Percentiles rank a stretch among this genome's conserved stretches.
Evolutionary conservation across 2,113 vertebrate species (phyloP).

Genomic region (Oxyura jamaicensis): DNA sequence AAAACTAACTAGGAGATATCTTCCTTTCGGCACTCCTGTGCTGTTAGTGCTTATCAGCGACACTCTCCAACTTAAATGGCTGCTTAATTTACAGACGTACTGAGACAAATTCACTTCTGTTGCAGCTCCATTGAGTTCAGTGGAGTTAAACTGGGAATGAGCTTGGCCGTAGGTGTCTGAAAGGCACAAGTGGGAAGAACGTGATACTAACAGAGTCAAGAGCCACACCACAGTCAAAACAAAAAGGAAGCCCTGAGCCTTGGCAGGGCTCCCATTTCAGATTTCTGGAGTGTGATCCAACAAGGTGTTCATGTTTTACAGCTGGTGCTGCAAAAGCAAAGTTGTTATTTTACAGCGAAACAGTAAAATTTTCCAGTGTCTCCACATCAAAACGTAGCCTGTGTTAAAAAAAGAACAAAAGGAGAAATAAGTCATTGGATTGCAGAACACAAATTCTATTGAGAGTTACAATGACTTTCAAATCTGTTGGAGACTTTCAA

Average conservation of each 20-base stretch:
- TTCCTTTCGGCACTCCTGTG: constrained; percentile 62
- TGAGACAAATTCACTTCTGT: constrained; percentile 36
- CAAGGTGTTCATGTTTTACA: constrained; percentile 45
- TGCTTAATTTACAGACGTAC: constrained; percentile 59
- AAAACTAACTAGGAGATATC: constrained; percentile 73
- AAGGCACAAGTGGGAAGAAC: constrained; percentile 45
- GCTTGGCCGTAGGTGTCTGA: constrained; percentile 9
- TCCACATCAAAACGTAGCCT: neutral
- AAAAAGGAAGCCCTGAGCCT: constrained; percentile 33
- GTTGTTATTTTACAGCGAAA: constrained; percentile 11
- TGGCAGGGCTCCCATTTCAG: constrained; percentile 41
- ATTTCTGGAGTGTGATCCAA: constrained; percentile 36
- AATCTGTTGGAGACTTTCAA: neutral
- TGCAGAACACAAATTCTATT: neutral
- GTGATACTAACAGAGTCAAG: constrained; percentile 55
- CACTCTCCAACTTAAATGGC: constrained; percentile 57
- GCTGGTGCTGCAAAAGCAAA: constrained; percentile 24
- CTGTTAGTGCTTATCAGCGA: constrained; percentile 58
- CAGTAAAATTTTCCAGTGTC: neutral
- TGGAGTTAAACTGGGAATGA: neutral
- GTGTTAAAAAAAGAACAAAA: neutral
- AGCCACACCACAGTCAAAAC: constrained; percentile 15
- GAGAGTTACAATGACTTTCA: neutral
- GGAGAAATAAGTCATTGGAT: neutral
- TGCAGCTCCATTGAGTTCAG: neutral